A percentile compares a stretch with the other conserved stretches of the same genome.
Evolutionary conservation across 2,888 invertebrate genomes (phyloP).

Genomic region (Drosophila prostipennis): DNA sequence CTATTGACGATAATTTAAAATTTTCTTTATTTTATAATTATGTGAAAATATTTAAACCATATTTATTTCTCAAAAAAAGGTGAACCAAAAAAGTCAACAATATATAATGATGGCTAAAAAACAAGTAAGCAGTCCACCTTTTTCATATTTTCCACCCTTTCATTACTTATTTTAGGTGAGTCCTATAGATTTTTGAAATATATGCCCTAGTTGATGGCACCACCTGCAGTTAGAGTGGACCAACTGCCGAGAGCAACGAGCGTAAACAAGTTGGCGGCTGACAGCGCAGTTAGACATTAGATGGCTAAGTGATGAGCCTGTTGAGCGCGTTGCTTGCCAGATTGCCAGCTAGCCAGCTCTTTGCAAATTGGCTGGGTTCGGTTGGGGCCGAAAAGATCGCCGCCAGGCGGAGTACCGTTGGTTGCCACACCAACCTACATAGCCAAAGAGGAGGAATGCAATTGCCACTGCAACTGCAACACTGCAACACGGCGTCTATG

Average conservation of each 20-base stretch:
- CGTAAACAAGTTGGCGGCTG: conserved; percentile 72
- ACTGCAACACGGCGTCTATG: conserved; percentile 17
- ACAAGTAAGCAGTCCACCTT: no score
- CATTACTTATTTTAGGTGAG: no score
- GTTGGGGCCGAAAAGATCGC: conserved; percentile 53
- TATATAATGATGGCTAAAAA: no score
- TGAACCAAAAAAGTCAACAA: neutral
- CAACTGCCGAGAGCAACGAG: conserved; percentile 35
- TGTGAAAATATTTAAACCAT: no score
- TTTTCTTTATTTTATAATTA: no score
- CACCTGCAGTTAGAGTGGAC: conserved; percentile 8
- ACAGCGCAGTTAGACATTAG: conserved; percentile 77
- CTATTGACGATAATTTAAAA: no score
- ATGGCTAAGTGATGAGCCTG: conserved; percentile 73
- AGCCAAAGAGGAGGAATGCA: conserved; percentile 66
- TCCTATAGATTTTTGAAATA: neutral
- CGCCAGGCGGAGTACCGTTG: conserved; percentile 67
- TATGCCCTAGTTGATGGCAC: conserved; percentile 20
- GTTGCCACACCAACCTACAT: conserved; percentile 78
- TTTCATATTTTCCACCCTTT: no score
- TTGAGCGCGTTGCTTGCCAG: conserved; percentile 35
- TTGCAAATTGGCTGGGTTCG: conserved; percentile 62
- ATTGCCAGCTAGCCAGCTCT: conserved; percentile 35
- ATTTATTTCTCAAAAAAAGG: neutral
- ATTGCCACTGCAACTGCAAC: conserved; percentile 24